Percentiles rank a stretch among this genome's conserved stretches.
Evolutionary conservation across 2,113 vertebrate species (phyloP).

Genomic region (Phrynosoma platyrhinos): DNA sequence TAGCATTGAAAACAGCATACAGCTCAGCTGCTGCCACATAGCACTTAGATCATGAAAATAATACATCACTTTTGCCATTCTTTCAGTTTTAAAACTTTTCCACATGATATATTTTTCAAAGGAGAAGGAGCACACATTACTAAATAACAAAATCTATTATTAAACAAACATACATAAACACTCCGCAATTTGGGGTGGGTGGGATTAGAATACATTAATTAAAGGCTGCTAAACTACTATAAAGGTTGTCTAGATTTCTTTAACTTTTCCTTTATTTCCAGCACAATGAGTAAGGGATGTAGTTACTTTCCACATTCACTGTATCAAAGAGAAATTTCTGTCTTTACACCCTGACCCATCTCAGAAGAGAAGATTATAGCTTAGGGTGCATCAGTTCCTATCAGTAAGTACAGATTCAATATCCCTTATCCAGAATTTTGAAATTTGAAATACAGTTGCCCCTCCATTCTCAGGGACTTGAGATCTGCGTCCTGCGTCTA

Average conservation of each 20-base stretch:
- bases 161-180: neutral
- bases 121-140: slow-evolving; percentile 7
- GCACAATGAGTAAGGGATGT: neutral
- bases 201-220: neutral
- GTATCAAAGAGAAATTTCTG: neutral
- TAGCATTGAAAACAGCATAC: slow-evolving; percentile 88
- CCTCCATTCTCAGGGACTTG: no score
- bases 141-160: neutral
- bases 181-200: neutral
- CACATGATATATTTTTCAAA: neutral
- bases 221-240: neutral
- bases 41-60: slow-evolving; percentile 82
- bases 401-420: no score
- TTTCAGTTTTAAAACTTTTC: slow-evolving; percentile 21
- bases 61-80: slow-evolving; percentile 77
- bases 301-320: neutral
- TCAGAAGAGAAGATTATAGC: no score
- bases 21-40: slow-evolving; percentile 82
- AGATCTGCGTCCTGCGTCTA: no score
- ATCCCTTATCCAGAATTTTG: no score
- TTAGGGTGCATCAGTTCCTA: no score
- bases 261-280: neutral
- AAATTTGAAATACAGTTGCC: no score
- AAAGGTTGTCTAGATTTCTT: neutral
- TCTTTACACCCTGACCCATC: neutral